These are phyloP conservation scores for Odocoileus hemionus DNA, from an alignment of 2,113 vertebrate genomes.

Conservation along the genomic window DNA sequence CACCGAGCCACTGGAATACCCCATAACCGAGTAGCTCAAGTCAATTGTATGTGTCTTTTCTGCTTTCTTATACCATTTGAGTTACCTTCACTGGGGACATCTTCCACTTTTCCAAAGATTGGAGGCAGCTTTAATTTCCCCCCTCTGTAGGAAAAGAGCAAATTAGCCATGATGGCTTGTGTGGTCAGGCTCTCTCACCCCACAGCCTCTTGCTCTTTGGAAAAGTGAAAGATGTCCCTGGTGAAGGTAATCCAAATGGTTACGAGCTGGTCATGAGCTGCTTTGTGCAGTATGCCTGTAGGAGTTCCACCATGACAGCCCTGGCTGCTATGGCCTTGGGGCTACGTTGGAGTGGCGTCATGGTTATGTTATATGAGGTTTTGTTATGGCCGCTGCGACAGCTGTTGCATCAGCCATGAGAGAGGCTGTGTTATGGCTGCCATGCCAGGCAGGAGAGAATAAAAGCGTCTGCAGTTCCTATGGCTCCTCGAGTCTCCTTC, in stretches of 20 bases:
- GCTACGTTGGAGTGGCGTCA: neutral
- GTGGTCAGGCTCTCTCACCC: neutral
- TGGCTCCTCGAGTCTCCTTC: neutral
- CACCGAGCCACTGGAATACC: neutral
- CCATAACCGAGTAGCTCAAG: fast-evolving
- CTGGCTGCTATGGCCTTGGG: neutral
- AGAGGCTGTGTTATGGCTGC: neutral
- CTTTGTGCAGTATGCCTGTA: neutral
- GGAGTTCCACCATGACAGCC: neutral
- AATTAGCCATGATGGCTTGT: neutral
- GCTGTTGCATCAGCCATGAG: neutral
- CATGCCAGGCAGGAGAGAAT: neutral
- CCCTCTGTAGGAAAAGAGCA: neutral
- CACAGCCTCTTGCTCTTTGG: neutral
- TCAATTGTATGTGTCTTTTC: neutral
- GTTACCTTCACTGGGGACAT: neutral
- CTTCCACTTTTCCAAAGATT: neutral
- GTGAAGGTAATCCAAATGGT: neutral
- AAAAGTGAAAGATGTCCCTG: neutral
- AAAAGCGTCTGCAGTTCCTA: neutral
- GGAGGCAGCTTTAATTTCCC: neutral
- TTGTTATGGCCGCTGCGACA: fast-evolving
- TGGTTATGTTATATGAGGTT: neutral
- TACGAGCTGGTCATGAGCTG: neutral
- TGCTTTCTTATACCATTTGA: neutral